Evolutionary conservation across 2,888 invertebrate genomes (phyloP).

Genomic region (Hecatera dysodea): DNA sequence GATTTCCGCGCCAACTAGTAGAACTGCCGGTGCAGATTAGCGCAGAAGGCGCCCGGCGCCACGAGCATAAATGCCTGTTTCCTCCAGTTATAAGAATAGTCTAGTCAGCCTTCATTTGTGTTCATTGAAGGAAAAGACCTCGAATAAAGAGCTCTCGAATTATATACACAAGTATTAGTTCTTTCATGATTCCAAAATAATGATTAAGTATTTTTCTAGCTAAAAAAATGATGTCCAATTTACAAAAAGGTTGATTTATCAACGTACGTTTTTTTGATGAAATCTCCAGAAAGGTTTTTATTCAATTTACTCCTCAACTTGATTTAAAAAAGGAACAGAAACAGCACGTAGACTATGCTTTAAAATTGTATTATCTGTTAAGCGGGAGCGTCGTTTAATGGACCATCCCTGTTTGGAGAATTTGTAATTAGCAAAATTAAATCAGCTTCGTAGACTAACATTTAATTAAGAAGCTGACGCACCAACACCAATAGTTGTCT

Average conservation of each 20-base stretch:
- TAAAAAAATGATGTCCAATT: slow-evolving; percentile 1
- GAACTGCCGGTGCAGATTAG: slow-evolving; percentile 34
- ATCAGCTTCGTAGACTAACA: slow-evolving; percentile 55
- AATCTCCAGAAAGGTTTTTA: slow-evolving; percentile 13
- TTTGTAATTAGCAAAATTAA: slow-evolving; percentile 64
- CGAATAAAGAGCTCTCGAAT: not conserved
- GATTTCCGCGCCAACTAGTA: slow-evolving; percentile 21
- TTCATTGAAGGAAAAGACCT: slow-evolving; percentile 10
- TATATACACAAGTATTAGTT: not conserved
- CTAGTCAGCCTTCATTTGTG: slow-evolving; percentile 20
- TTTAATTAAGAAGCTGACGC: slow-evolving; percentile 53
- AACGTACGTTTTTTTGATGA: not conserved
- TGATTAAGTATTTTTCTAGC: not conserved
- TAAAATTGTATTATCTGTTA: slow-evolving; percentile 60
- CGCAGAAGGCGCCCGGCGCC: slow-evolving; percentile 5
- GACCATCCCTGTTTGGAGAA: slow-evolving; percentile 55
- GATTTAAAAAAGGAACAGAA: slow-evolving; percentile 36
- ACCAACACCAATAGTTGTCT: slow-evolving; percentile 33
- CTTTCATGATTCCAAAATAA: not conserved
- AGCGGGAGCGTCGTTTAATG: slow-evolving; percentile 48
- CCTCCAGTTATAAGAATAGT: slow-evolving; percentile 35
- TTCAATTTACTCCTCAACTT: slow-evolving; percentile 25
- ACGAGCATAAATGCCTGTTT: slow-evolving; percentile 35
- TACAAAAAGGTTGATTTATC: slow-evolving; percentile 16
- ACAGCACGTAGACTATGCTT: slow-evolving; percentile 47